Conservation (phyloP, 2,797 vertebrate species). For the Eospalax fontanierii region DNA sequence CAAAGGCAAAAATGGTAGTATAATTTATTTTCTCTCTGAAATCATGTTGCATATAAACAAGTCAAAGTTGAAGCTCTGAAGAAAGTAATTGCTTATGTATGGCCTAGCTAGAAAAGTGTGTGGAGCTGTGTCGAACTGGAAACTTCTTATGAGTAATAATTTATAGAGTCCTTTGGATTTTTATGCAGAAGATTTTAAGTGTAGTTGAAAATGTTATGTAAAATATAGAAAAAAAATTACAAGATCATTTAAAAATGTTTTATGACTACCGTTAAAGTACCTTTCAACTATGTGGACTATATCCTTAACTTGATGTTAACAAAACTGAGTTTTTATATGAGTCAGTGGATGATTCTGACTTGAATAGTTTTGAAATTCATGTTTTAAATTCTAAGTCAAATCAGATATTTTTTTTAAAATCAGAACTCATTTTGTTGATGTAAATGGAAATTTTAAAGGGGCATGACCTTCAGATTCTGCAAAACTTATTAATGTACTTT, state of each 20-base stretch:
- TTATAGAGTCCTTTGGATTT: not conserved
- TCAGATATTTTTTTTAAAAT: not conserved
- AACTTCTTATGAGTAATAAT: not conserved
- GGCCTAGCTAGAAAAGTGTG: not conserved
- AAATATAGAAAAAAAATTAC: not conserved
- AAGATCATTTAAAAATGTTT: not conserved
- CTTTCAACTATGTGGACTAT: not conserved
- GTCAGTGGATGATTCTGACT: not conserved
- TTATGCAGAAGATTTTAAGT: not conserved
- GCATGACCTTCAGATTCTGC: not conserved
- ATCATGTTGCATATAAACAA: not conserved
- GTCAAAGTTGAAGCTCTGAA: not conserved
- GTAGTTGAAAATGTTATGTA: not conserved
- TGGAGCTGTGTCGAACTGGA: not conserved
- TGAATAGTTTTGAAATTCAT: not conserved
- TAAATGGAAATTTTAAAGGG: not conserved
- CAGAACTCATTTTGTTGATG: not conserved
- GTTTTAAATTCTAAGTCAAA: not conserved
- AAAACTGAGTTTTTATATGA: not conserved
- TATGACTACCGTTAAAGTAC: not conserved
- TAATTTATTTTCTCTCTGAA: conserved; percentile 32
- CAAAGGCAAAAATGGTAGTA: conserved; percentile 9
- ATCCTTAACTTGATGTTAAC: not conserved
- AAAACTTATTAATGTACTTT: not conserved
- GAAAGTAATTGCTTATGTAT: conserved; percentile 23